Percentiles rank a stretch among this genome's conserved stretches.
Conservation (phyloP, 92 coral and sea anemone species). For the Desmophyllum pertusum region DNA sequence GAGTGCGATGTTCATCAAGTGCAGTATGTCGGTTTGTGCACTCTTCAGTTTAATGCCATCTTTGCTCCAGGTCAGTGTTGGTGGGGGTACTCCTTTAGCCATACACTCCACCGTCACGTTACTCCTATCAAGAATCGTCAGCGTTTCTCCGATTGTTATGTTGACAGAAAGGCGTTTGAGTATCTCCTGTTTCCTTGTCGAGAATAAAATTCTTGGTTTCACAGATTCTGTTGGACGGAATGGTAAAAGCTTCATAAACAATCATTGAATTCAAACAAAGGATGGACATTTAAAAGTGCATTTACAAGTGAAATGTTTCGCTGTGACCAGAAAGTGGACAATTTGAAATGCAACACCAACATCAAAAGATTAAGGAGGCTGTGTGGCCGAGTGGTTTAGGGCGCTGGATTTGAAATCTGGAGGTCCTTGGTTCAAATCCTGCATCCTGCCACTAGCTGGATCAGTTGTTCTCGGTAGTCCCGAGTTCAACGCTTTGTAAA, state of each 20-base stretch:
- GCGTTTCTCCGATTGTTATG: slow-evolving; percentile 66
- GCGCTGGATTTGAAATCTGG: no score
- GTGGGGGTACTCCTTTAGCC: slow-evolving; percentile 71
- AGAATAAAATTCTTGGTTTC: slow-evolving; percentile 53
- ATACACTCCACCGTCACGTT: slow-evolving; percentile 72
- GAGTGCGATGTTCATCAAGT: slow-evolving; percentile 18
- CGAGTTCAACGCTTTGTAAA: no score
- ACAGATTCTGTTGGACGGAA: slow-evolving; percentile 25
- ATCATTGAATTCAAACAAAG: background rate
- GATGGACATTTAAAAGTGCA: background rate
- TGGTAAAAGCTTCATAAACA: background rate
- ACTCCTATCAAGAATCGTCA: slow-evolving; percentile 65
- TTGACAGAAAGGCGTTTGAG: slow-evolving; percentile 50
- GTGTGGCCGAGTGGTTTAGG: no score
- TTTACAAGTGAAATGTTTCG: background rate
- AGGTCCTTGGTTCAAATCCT: no score
- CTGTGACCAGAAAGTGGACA: no score
- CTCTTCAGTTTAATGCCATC: slow-evolving; percentile 39
- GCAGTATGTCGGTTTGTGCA: slow-evolving; percentile 4
- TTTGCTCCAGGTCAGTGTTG: slow-evolving; percentile 70
- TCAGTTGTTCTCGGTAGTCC: no score
- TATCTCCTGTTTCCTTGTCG: slow-evolving; percentile 32
- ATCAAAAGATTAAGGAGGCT: no score
- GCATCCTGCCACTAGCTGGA: no score
- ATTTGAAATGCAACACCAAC: no score